Base-by-base conservation (phyloP, 2,113 vertebrate species). In the Acinonyx jubatus region DNA sequence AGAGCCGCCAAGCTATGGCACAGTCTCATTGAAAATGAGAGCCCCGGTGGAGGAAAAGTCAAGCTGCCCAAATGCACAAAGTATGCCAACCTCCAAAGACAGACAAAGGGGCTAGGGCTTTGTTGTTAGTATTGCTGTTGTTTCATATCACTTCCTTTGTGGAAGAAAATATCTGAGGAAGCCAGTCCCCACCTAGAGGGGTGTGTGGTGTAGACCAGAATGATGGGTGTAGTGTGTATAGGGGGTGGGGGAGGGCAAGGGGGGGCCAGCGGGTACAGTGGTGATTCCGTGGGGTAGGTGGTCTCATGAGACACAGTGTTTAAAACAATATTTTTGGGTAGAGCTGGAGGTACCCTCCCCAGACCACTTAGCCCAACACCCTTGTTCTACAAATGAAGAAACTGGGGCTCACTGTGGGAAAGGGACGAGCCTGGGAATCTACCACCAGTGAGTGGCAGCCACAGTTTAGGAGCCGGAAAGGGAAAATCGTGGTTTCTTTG, bases 161-260 rank as follows among this genome's bases (percentile, higher is more conserved):
- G 45, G 80, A 94, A 96, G 23, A 78, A 73, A 55, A 92, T 80
- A 87, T 65, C 84, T 55, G 66, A 88, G 65, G 74, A 96, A 66
- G 52, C 38, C 25, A 14, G 19, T 81, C n/a, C 14, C 31, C 36
- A 38, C 65, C 71, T 36, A 10, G 78, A 65, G 65, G 27, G 80
- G 71, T 13, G 1, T 25, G 57, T 14, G 3, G 6, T 8, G 13
- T 45, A 61, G 82, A 48, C 82, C 36, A 92, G 74, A 66, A 92
- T 48, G 55, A 45, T 16, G 11, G 5, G 8, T 38, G 38, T 8
- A 6, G 10, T 21, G 8, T 78, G 33, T 80, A n/a, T 50, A 16
- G 13, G 11, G 7, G 10, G 31, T 38, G 36, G 11, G 18, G 63
- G 41, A 18, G 16, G 45, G 15, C 21, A 12, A 73, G n/a, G 0